Conservation (phyloP, 2,797 vertebrate genomes). For the Mus caroli region DNA sequence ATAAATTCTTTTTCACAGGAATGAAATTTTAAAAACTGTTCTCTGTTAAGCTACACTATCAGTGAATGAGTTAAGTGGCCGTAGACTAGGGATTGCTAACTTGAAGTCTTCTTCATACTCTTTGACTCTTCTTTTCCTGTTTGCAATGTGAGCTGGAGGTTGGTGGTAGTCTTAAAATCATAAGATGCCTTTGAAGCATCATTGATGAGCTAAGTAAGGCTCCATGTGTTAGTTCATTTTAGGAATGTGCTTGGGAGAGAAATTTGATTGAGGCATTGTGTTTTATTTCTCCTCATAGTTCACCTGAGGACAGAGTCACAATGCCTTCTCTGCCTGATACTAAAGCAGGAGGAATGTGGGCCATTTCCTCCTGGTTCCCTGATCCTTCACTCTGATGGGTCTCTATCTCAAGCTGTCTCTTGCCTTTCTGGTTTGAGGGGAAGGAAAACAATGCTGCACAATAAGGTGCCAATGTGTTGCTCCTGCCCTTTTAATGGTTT, state of each 20-base stretch:
- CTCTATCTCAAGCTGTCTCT: not conserved
- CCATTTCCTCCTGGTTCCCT: not conserved
- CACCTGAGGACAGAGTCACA: constrained; percentile 29
- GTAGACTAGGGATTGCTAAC: not conserved
- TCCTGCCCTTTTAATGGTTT: not conserved
- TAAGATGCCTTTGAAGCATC: not conserved
- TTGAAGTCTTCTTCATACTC: not conserved
- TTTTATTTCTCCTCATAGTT: constrained; percentile 43
- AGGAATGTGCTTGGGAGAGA: not conserved
- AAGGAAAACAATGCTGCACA: not conserved
- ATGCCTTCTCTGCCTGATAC: not conserved
- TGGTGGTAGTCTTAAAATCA: constrained; percentile 6
- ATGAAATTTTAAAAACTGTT: not conserved
- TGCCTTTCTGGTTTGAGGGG: not conserved
- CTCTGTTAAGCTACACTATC: not conserved
- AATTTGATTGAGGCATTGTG: not conserved
- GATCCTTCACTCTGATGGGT: constrained; percentile 40
- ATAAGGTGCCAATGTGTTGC: not conserved
- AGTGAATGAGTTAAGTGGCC: not conserved
- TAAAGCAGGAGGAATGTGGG: constrained; percentile 30
- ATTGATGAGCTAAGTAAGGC: too few relatives aligned
- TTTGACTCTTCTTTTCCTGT: not conserved
- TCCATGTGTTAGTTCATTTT: not conserved
- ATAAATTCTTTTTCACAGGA: not conserved
- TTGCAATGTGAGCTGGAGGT: not conserved